Conservation (phyloP, 2,113 vertebrate genomes). For the Bombycilla garrulus region DNA sequence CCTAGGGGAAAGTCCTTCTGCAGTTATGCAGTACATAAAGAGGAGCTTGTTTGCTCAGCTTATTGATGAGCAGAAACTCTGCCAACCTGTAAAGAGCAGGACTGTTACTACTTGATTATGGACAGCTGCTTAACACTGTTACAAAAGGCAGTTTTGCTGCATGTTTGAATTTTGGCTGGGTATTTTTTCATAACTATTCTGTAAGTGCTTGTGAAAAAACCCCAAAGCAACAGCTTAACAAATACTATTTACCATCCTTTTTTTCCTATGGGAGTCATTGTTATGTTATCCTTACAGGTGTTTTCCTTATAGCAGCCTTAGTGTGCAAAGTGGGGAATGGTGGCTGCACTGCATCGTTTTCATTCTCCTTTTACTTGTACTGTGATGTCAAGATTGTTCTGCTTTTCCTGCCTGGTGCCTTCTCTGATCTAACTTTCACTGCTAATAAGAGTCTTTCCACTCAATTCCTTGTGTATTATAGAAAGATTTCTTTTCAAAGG, state of each 20-base stretch:
- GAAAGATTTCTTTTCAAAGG: slow-evolving; percentile 3
- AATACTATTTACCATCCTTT: not conserved
- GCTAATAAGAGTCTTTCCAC: not conserved
- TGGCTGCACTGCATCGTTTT: not conserved
- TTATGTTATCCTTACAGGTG: not conserved
- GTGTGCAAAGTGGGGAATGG: not conserved
- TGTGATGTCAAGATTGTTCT: not conserved
- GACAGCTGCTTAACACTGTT: slow-evolving; percentile 45
- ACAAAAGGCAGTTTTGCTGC: not conserved
- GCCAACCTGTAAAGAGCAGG: slow-evolving; percentile 28
- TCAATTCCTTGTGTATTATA: not conserved
- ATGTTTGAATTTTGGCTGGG: not conserved
- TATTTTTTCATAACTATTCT: not conserved
- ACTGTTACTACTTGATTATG: slow-evolving; percentile 25
- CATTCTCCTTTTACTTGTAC: not conserved
- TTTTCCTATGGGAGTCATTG: not conserved
- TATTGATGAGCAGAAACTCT: not conserved
- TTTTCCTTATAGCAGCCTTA: slow-evolving; percentile 4
- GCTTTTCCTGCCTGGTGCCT: not conserved
- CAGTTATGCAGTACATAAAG: slow-evolving; percentile 1
- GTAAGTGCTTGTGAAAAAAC: not conserved
- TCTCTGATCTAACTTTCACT: not conserved
- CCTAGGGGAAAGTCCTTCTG: not conserved
- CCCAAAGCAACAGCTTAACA: slow-evolving; percentile 6
- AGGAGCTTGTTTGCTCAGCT: slow-evolving; percentile 20